Conservation (phyloP, 2,113 vertebrate genomes). For the Oreochromis spilurus region DNA sequence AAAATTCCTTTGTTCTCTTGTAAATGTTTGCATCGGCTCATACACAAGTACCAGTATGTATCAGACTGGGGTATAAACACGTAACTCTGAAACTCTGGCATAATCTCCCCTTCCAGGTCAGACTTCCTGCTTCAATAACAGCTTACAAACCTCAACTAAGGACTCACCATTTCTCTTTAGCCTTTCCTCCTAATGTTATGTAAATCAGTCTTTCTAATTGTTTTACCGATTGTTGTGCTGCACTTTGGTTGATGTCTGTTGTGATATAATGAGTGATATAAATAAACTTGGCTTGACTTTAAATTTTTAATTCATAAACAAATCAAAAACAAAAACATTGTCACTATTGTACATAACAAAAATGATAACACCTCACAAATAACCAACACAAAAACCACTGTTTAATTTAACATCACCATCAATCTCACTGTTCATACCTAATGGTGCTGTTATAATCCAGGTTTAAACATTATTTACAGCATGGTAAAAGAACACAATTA, state of each 20-base stretch:
- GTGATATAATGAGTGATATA: not conserved
- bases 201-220: not conserved
- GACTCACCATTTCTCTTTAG: not conserved
- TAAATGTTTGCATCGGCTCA: not conserved
- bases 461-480: not conserved
- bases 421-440: not conserved
- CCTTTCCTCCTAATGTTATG: rapidly evolving
- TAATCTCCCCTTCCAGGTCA: not conserved
- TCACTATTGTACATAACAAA: not conserved
- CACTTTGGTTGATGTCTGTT: not conserved
- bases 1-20: not conserved
- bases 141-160: not conserved
- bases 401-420: not conserved
- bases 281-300: not conserved
- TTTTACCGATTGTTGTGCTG: not conserved
- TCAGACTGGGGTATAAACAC: not conserved
- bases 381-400: not conserved
- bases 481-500: not conserved
- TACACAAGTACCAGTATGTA: not conserved
- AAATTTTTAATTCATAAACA: not conserved
- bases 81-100: not conserved
- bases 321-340: not conserved
- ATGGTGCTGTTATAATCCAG: not conserved
- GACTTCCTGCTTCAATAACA: not conserved
- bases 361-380: not conserved